These are phyloP conservation scores for Leptinotarsa defecta DNA, from an alignment of 1,140 invertebrate species.

Conservation along the genomic window DNA sequence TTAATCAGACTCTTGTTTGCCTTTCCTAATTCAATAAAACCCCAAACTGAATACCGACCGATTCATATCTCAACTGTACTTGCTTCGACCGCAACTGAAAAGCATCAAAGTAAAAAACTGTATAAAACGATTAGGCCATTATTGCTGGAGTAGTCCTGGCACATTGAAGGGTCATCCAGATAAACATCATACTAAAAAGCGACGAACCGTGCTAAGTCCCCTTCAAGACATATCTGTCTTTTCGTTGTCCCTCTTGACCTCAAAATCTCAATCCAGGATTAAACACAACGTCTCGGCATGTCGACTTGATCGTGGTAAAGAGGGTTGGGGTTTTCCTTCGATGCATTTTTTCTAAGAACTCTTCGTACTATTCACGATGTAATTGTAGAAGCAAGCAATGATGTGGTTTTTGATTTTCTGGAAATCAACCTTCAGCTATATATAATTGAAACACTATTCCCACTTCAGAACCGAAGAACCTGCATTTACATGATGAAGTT, in stretches of 20 bases:
- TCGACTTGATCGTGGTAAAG: background rate
- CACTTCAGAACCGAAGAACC: too few species aligned
- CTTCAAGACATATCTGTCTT: constrained; percentile 16
- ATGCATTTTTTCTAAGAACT: background rate
- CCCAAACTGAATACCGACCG: too few species aligned
- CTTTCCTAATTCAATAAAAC: too few species aligned
- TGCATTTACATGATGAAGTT: too few species aligned
- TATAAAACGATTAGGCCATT: constrained; percentile 12
- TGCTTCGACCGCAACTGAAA: too few species aligned
- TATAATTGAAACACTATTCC: too few species aligned
- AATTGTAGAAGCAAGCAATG: too few species aligned
- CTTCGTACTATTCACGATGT: too few species aligned
- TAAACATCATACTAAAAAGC: constrained; percentile 15
- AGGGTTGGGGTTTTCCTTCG: background rate
- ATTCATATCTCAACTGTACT: too few species aligned
- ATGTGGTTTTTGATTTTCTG: too few species aligned
- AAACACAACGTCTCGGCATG: constrained; percentile 12
- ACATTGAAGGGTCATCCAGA: constrained; percentile 13
- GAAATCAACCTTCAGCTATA: too few species aligned
- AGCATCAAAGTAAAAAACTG: background rate
- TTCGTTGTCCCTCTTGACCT: constrained; percentile 11
- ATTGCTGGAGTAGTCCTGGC: background rate
- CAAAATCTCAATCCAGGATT: background rate
- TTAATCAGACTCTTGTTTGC: too few species aligned
- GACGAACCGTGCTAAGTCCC: constrained; percentile 2